Evolutionary conservation across 2,797 vertebrate species (phyloP).

Genomic region (Myoxocephalus aenaeus): DNA sequence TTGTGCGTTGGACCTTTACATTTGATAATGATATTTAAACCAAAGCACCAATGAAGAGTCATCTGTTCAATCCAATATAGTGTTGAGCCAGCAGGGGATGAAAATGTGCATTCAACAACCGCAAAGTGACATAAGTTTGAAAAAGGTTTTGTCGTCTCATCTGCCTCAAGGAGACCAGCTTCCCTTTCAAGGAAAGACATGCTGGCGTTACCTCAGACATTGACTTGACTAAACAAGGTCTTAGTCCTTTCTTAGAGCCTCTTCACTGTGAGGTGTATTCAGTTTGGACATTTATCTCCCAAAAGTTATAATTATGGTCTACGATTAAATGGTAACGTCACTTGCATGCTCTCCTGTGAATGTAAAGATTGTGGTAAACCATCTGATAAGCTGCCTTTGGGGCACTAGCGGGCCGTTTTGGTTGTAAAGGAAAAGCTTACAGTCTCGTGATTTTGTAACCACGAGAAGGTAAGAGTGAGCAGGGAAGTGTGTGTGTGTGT

Average conservation of each 20-base stretch:
- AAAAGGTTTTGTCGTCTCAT: background rate
- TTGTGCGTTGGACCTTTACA: background rate
- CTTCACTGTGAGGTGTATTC: conserved; percentile 13
- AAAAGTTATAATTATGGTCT: conserved; percentile 16
- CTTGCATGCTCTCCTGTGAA: conserved; percentile 3
- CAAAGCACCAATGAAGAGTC: background rate
- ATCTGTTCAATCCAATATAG: conserved; percentile 5
- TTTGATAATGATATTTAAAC: background rate
- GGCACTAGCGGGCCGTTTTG: background rate
- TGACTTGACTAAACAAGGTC: conserved; percentile 7
- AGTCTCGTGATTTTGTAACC: conserved; percentile 24
- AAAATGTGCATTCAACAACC: background rate
- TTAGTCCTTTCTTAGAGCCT: background rate
- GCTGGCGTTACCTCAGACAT: background rate
- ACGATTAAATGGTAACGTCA: conserved; percentile 20
- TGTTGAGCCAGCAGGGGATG: background rate
- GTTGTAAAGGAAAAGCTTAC: conserved; percentile 10
- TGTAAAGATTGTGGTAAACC: conserved; percentile 19
- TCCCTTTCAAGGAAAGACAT: too few relatives aligned
- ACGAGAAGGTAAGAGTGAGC: conserved; percentile 19
- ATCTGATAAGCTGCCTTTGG: conserved; percentile 5
- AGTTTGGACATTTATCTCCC: conserved; percentile 7
- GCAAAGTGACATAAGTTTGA: conserved; percentile 1
- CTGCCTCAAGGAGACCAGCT: background rate
- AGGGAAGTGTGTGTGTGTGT: background rate